phyloP scores from a whole-genome alignment of 2,888 invertebrate genomes.

The Syrista parreyssii region DNA sequence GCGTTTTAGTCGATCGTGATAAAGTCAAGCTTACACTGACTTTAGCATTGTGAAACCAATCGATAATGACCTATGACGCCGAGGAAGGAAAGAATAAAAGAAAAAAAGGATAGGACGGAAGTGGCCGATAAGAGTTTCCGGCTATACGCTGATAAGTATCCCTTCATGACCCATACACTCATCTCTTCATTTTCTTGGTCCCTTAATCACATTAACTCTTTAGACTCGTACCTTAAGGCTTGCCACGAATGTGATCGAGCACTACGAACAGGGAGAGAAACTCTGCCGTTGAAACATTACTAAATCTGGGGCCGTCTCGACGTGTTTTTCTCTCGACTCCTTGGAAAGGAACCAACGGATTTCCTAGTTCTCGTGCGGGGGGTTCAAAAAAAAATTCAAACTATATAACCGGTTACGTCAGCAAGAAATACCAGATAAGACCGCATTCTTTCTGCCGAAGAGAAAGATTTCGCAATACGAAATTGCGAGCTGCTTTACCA shows the following conservation, averaged over 20 bases:
- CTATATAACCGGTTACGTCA: neutral
- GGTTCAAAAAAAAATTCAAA: neutral
- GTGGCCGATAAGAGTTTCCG: neutral
- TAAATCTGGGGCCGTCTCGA: constrained; percentile 2
- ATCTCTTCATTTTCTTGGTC: neutral
- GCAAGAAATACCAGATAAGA: neutral
- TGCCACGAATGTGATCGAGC: neutral
- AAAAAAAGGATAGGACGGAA: neutral
- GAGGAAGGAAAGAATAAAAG: neutral
- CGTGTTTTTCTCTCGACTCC: constrained; percentile 1
- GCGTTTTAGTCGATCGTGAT: constrained; percentile 33
- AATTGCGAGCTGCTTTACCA: neutral
- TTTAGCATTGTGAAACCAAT: constrained; percentile 12
- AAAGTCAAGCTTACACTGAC: constrained; percentile 26
- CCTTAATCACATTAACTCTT: neutral
- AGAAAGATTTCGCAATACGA: neutral
- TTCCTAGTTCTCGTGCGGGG: neutral
- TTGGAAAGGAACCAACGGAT: constrained; percentile 6
- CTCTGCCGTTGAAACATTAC: neutral
- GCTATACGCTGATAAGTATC: neutral
- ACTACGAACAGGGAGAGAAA: neutral
- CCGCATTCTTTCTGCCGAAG: neutral
- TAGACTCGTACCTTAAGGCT: neutral
- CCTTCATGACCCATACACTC: neutral
- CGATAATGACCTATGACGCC: constrained; percentile 3